Base-by-base conservation (phyloP, 2,113 vertebrate genomes). In the Neomonachus schauinslandi region DNA sequence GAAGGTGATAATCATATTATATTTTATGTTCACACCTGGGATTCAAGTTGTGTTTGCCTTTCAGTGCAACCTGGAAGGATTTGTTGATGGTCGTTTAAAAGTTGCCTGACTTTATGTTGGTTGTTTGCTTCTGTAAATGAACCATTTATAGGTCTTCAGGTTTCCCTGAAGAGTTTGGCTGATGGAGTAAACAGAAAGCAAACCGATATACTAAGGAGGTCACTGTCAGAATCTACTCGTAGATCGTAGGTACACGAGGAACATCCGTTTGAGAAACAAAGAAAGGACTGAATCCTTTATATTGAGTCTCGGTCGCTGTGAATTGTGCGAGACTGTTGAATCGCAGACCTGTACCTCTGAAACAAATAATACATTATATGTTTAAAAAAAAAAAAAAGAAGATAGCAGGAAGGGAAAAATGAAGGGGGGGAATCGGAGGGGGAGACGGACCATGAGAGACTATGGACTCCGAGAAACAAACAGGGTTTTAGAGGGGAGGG, bases 1-100 rank as follows among this genome's bases (percentile, higher is more conserved):
- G 82, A 80, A 94, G 31, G 51, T 31, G 84, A 88, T 39, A 21
- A 85, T 74, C 24, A 33, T 31, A 28, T 72, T 49, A 88, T 96
- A 88, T 96, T 97, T 94, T 67, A 82, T 28, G 69, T 65, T 86
- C 51, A 61, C 1, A 71, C 4, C 6, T 77, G n/a, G 21, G 91
- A 83, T 51, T 93, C 42, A 76, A 93, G 51, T 36, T 90, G 46
- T 53, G 93, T 92, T 87, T 91, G n/a, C 19, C 46, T 83, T 96
- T 92, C 80, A 92, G 80, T 28, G 69, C 89, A 91, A 76, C 55
- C 71, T 92, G 89, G 55, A 74, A 96, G 94, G 6, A 57, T n/a
- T 31, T 80, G 61, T 33, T 51, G n/a, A 87, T 39, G 31, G 26
- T 55, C 55, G 53, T 82, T 86, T 71, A 77, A 88, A 93, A 93